Percentiles rank a stretch among this genome's conserved stretches.
Conservation (phyloP, 2,797 vertebrate genomes). For the Sebastes reedi region DNA sequence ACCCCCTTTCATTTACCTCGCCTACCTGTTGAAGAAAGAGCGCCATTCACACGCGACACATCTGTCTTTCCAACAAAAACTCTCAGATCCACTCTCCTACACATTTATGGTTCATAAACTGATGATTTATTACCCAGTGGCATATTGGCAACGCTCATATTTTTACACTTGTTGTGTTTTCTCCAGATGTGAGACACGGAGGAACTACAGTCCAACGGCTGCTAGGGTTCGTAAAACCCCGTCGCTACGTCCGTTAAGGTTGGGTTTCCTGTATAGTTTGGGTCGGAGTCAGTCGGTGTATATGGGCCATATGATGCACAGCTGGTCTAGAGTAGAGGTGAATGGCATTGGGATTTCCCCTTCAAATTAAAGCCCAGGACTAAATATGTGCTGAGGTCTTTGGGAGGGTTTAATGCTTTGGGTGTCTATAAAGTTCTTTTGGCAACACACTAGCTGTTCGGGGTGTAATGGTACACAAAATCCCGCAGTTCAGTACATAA, state of each 20-base stretch:
- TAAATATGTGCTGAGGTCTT: conserved; percentile 15
- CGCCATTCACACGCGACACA: conserved; percentile 31
- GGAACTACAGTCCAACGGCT: conserved; percentile 13
- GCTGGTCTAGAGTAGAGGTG: conserved; percentile 24
- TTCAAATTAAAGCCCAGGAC: not conserved
- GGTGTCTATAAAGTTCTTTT: not conserved
- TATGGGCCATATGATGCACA: conserved; percentile 53
- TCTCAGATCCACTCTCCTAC: not conserved
- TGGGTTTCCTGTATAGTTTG: conserved; percentile 38
- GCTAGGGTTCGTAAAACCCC: conserved; percentile 28
- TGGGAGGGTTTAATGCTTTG: not conserved
- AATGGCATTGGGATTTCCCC: conserved; percentile 25
- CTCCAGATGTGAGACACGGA: conserved; percentile 44
- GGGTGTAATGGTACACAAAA: not conserved
- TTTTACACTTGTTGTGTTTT: conserved; percentile 39
- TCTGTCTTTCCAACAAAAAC: conserved; percentile 19
- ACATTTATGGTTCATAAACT: conserved; percentile 46
- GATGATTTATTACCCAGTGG: conserved; percentile 38
- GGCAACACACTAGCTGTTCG: not conserved
- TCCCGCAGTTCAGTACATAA: not conserved
- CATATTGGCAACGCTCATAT: conserved; percentile 29
- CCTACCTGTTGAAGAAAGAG: conserved; percentile 46
- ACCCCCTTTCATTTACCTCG: not conserved
- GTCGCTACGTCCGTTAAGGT: conserved; percentile 10
- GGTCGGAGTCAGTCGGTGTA: conserved; percentile 20